phyloP scores from a whole-genome alignment of 2,888 invertebrate genomes.

The Coelinius sp. region DNA sequence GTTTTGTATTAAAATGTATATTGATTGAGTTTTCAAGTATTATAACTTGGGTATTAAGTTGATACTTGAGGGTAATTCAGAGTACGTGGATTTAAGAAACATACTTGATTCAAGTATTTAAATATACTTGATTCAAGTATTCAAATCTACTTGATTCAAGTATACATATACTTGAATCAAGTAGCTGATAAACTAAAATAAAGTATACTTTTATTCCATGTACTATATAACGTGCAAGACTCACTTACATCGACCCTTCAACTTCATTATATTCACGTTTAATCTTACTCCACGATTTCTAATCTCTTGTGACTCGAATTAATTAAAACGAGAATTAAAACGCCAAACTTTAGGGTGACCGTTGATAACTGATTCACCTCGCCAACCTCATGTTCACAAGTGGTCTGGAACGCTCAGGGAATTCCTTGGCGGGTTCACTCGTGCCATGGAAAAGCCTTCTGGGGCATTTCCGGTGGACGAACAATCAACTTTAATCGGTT shows the following conservation, averaged over 20 bases:
- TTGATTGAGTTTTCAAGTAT: neutral
- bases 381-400: neutral
- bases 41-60: neutral
- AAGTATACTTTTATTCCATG: too few species aligned
- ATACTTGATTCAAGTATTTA: too few species aligned
- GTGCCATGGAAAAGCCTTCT: neutral
- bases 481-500: neutral
- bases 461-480: neutral
- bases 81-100: too few species aligned
- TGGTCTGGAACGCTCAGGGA: neutral
- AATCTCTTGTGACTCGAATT: constrained; percentile 2
- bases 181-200: too few species aligned
- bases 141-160: too few species aligned
- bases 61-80: neutral
- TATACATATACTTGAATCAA: too few species aligned
- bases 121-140: too few species aligned
- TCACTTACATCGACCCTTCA: neutral
- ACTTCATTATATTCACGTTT: neutral
- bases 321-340: constrained; percentile 1
- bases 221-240: constrained; percentile 9
- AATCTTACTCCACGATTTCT: neutral
- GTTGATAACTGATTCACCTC: neutral
- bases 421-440: neutral
- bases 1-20: neutral
- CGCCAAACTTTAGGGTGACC: constrained; percentile 1